Conservation (phyloP, 2,888 invertebrate genomes). For the Gymnoscelis rufifasciata region DNA sequence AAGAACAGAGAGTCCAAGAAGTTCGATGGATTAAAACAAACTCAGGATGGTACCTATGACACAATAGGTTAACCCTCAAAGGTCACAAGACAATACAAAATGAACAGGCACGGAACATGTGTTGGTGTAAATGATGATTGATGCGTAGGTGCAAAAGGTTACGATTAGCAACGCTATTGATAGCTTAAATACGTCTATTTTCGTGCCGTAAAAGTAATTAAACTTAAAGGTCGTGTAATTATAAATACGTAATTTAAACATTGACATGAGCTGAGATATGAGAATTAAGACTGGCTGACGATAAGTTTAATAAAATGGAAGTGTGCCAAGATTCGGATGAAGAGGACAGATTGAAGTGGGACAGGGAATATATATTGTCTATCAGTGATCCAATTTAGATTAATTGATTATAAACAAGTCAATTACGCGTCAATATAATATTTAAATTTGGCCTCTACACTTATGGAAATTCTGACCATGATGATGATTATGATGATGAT, state of each 20-base stretch:
- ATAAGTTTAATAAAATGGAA: background rate
- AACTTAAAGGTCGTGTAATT: conserved; percentile 14
- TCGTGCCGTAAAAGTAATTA: conserved; percentile 16
- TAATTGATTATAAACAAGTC: too few species aligned
- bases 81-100: too few species aligned
- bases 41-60: too few species aligned
- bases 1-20: too few species aligned
- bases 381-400: too few species aligned
- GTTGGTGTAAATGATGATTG: conserved; percentile 17
- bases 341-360: background rate
- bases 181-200: conserved; percentile 20
- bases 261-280: background rate
- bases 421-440: too few species aligned
- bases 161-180: conserved; percentile 23
- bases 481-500: too few species aligned
- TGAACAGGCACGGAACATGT: background rate
- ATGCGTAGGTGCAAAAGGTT: conserved; percentile 31
- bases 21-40: too few species aligned
- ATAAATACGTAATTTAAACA: background rate
- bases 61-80: too few species aligned
- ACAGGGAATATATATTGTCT: background rate
- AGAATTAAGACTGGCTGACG: background rate
- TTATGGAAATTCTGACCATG: too few species aligned
- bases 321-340: background rate
- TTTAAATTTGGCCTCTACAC: too few species aligned